phyloP scores from a whole-genome alignment of 2,888 invertebrate genomes.

The Andrena camellia region DNA sequence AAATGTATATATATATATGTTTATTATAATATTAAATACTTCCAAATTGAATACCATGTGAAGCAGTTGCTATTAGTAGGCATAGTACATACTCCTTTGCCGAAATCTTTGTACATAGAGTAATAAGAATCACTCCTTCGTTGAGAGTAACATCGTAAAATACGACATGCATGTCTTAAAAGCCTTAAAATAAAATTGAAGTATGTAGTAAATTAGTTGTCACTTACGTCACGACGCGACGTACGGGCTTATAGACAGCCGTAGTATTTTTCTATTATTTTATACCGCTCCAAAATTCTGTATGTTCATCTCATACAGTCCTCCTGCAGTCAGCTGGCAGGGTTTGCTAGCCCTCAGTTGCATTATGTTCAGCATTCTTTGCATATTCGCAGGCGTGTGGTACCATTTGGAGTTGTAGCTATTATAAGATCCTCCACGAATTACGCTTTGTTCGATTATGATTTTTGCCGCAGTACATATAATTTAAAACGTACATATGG shows the following conservation, averaged over 20 bases:
- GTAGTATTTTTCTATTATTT: background rate
- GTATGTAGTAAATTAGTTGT: background rate
- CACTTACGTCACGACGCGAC: background rate
- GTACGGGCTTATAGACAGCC: background rate
- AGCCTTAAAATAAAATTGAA: slow-evolving; percentile 50
- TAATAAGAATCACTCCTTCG: slow-evolving; percentile 32
- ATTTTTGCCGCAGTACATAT: background rate
- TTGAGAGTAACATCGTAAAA: slow-evolving; percentile 54
- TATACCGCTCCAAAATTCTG: slow-evolving; percentile 43
- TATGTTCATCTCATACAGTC: slow-evolving; percentile 36
- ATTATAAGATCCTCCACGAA: background rate
- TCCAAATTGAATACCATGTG: too few relatives aligned
- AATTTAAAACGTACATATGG: background rate
- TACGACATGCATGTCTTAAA: slow-evolving; percentile 60
- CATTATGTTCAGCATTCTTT: slow-evolving; percentile 31
- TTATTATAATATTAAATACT: too few relatives aligned
- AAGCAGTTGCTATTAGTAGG: too few relatives aligned
- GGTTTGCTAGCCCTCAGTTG: slow-evolving; percentile 18
- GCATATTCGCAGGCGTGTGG: slow-evolving; percentile 7
- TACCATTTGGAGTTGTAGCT: slow-evolving; percentile 38
- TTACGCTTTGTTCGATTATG: background rate
- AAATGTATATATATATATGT: too few relatives aligned
- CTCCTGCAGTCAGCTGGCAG: slow-evolving; percentile 38
- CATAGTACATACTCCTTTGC: background rate
- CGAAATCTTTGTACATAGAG: too few relatives aligned